Conservation (phyloP, 2,113 vertebrate genomes). For the Spilogale gracilis region DNA sequence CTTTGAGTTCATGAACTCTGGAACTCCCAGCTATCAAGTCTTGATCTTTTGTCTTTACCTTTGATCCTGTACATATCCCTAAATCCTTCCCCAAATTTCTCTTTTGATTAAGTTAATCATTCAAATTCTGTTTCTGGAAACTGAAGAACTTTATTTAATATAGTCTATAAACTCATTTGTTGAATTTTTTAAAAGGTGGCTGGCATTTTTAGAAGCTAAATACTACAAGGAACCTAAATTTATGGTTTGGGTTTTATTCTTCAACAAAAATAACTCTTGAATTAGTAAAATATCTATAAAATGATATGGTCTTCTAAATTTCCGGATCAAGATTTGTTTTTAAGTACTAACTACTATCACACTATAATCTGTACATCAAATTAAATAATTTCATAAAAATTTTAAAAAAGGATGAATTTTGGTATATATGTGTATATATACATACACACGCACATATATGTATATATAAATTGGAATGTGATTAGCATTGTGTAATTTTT, state of each 20-base stretch:
- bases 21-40: neutral
- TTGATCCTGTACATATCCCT: neutral
- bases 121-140: neutral
- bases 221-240: too few species aligned
- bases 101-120: neutral
- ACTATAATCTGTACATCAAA: fast-evolving
- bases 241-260: neutral
- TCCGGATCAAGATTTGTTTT: neutral
- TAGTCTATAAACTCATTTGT: neutral
- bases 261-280: neutral
- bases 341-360: neutral
- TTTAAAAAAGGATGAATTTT: neutral
- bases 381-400: neutral
- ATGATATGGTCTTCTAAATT: neutral
- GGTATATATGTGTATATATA: neutral
- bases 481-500: neutral
- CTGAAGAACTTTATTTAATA: neutral
- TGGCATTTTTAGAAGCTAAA: neutral
- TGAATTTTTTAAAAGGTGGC: neutral
- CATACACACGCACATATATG: too few species aligned
- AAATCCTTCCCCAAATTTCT: neutral
- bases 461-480: neutral
- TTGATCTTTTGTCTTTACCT: neutral
- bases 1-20: neutral
- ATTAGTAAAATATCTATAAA: neutral